Evolutionary conservation across 2,888 invertebrate genomes (phyloP).

Genomic region (Aleiodes leptofemur): DNA sequence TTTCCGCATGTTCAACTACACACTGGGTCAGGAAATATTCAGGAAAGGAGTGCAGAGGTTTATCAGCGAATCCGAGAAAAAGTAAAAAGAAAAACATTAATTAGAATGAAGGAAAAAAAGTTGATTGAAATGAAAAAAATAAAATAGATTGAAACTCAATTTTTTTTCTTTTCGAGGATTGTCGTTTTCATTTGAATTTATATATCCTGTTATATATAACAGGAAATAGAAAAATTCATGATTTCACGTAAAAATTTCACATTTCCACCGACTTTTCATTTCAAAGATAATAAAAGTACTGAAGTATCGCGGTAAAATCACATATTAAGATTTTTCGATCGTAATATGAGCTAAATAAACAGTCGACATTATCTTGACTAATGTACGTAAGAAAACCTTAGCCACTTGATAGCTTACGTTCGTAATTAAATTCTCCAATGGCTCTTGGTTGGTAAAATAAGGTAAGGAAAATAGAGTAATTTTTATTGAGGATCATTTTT

Average conservation of each 20-base stretch:
- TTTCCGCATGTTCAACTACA: slow-evolving; percentile 93
- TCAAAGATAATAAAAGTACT: too few relatives aligned
- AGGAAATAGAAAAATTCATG: too few relatives aligned
- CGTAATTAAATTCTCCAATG: slow-evolving; percentile 15
- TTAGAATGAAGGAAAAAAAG: too few relatives aligned
- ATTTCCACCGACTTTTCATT: too few relatives aligned
- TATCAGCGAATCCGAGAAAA: slow-evolving; percentile 79
- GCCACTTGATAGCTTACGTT: slow-evolving; percentile 14
- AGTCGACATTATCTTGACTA: slow-evolving; percentile 37
- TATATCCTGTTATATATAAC: too few relatives aligned
- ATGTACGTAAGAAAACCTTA: slow-evolving; percentile 28
- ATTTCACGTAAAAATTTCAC: too few relatives aligned
- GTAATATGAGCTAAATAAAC: slow-evolving; percentile 17
- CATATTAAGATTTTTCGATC: slow-evolving; percentile 1
- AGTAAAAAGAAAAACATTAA: slow-evolving; percentile 47
- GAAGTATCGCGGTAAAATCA: neutral
- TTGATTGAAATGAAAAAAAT: too few relatives aligned
- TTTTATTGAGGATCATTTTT: too few relatives aligned
- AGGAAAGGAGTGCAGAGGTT: slow-evolving; percentile 84
- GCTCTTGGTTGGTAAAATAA: slow-evolving; percentile 19
- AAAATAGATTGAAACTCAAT: too few relatives aligned
- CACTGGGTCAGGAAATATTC: slow-evolving; percentile 87
- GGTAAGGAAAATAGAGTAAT: neutral
- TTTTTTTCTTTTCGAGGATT: too few relatives aligned
- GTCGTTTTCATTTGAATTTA: too few relatives aligned